These are phyloP conservation scores for Scelioninae gen. 2 DNA, from an alignment of 2,888 invertebrate genomes.

Conservation along the genomic window DNA sequence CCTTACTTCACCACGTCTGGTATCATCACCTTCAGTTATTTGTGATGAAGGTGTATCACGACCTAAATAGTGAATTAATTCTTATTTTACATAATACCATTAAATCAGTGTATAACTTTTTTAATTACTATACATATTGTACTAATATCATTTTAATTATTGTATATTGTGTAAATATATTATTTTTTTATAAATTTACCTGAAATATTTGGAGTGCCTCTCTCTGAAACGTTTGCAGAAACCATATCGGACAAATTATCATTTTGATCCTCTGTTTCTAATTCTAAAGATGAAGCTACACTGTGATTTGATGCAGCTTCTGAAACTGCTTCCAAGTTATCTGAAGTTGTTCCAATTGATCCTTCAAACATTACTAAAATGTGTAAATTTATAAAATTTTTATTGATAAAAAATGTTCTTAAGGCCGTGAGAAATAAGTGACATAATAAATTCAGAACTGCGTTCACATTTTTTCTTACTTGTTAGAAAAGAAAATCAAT, in stretches of 20 bases:
- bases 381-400: slow-evolving; percentile 1
- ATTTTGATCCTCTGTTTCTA: slow-evolving; percentile 91
- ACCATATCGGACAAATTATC: slow-evolving; percentile 98
- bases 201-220: slow-evolving; percentile 96
- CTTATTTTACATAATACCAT: too few species aligned
- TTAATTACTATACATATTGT: too few species aligned
- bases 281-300: slow-evolving; percentile 91
- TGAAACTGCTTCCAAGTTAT: slow-evolving; percentile 95
- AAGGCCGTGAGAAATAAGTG: too few species aligned
- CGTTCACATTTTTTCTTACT: too few species aligned
- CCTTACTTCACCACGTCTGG: slow-evolving; percentile 73
- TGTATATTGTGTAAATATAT: too few species aligned
- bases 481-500: too few species aligned
- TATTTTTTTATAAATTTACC: slow-evolving; percentile 75
- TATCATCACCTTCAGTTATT: slow-evolving; percentile 86
- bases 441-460: too few species aligned
- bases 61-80: slow-evolving; percentile 77
- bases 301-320: slow-evolving; percentile 97
- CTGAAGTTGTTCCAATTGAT: slow-evolving; percentile 92
- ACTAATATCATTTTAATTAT: too few species aligned
- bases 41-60: slow-evolving; percentile 97
- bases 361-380: slow-evolving; percentile 77
- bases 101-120: too few species aligned
- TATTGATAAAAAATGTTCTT: too few species aligned
- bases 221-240: slow-evolving; percentile 93